These are phyloP conservation scores for Verasper variegatus DNA, from an alignment of 2,113 vertebrate genomes.

Conservation along the genomic window DNA sequence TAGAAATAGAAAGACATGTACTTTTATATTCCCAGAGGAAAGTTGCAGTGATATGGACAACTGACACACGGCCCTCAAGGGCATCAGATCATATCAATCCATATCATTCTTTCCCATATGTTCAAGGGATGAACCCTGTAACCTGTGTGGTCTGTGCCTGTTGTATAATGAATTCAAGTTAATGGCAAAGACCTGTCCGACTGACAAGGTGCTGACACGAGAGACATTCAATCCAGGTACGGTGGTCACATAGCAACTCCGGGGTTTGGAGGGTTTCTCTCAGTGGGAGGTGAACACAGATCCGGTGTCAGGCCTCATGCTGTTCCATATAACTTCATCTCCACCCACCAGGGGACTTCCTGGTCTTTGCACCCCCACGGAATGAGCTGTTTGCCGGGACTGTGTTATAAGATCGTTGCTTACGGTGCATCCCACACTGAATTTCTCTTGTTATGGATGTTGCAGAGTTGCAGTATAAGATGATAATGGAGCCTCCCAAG, in stretches of 20 bases:
- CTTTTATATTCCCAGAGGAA: neutral
- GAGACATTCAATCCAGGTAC: slow-evolving; percentile 51
- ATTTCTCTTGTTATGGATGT: slow-evolving; percentile 50
- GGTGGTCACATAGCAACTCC: slow-evolving; percentile 66
- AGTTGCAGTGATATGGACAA: neutral
- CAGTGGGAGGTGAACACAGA: slow-evolving; percentile 63
- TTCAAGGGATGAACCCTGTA: neutral
- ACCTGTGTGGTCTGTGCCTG: neutral
- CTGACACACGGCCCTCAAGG: neutral
- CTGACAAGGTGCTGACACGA: slow-evolving; percentile 35
- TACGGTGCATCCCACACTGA: slow-evolving; percentile 21
- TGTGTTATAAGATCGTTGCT: slow-evolving; percentile 23
- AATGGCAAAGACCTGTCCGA: slow-evolving; percentile 23
- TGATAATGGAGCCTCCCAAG: slow-evolving; percentile 82
- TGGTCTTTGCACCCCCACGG: neutral
- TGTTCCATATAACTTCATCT: slow-evolving; percentile 36
- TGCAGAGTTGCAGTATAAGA: slow-evolving; percentile 84
- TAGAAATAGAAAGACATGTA: neutral
- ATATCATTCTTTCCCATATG: slow-evolving; percentile 5
- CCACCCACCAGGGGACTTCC: slow-evolving; percentile 45
- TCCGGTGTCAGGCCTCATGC: slow-evolving; percentile 51
- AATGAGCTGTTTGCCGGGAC: slow-evolving; percentile 15
- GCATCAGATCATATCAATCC: neutral
- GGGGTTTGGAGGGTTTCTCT: slow-evolving; percentile 59
- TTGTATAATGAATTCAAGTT: slow-evolving; percentile 17